Percentiles rank a stretch among this genome's conserved stretches.
Evolutionary conservation across 2,888 invertebrate species (phyloP).

Genomic region (Dioctria linearis): DNA sequence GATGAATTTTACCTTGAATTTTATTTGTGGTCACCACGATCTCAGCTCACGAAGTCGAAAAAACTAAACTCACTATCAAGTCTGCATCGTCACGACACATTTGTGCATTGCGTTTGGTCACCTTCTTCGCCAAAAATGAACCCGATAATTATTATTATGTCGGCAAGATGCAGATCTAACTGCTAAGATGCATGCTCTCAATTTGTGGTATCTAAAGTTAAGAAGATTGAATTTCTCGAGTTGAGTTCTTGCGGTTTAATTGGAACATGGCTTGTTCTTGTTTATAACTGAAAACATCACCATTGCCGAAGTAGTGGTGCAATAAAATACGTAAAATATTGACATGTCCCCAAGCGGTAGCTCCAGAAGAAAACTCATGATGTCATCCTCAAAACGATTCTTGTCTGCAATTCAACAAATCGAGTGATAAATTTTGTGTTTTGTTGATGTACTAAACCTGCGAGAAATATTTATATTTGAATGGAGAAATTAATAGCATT

Average conservation of each 20-base stretch:
- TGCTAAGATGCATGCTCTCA: not conserved
- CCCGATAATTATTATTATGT: not conserved
- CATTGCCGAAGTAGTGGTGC: not conserved
- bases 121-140: not conserved
- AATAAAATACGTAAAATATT: slow-evolving; percentile 36
- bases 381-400: too few relatives aligned
- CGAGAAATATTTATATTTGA: too few relatives aligned
- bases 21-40: too few relatives aligned
- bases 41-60: too few relatives aligned
- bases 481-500: too few relatives aligned
- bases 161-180: slow-evolving; percentile 5
- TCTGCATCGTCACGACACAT: not conserved
- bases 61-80: not conserved
- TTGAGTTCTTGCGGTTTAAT: slow-evolving; percentile 26
- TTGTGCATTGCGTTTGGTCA: not conserved
- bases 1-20: not conserved
- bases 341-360: not conserved
- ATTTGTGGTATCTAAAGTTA: slow-evolving; percentile 28
- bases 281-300: slow-evolving; percentile 9
- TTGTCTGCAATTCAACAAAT: too few relatives aligned
- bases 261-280: slow-evolving; percentile 29
- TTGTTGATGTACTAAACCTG: too few relatives aligned
- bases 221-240: not conserved
- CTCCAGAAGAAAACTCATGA: too few relatives aligned
- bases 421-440: too few relatives aligned